phyloP scores from a whole-genome alignment of 2,888 invertebrate genomes.

The Caenorhabditis afra region DNA sequence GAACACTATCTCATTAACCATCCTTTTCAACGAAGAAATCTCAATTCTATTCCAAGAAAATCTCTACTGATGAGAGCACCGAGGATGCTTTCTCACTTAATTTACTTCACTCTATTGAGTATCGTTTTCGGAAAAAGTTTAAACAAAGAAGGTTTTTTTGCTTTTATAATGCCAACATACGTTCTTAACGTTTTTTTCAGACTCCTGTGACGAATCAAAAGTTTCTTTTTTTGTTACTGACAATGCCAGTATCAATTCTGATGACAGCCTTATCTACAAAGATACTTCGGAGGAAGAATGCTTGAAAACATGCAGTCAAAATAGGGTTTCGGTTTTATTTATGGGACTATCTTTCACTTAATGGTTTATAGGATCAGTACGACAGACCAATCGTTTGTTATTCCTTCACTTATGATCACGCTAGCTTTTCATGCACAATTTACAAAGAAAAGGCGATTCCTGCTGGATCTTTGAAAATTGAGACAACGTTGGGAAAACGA shows the following conservation, averaged over 20 bases:
- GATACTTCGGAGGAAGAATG: slow-evolving; percentile 76
- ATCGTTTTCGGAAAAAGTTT: slow-evolving; percentile 13
- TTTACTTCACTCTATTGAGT: background rate
- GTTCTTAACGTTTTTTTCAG: slow-evolving; percentile 13
- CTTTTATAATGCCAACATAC: background rate
- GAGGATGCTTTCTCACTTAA: slow-evolving; percentile 15
- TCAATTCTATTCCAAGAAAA: slow-evolving; percentile 4
- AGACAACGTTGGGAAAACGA: slow-evolving; percentile 64
- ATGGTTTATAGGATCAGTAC: slow-evolving; percentile 67
- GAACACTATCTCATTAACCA: slow-evolving; percentile 44
- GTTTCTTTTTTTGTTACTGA: slow-evolving; percentile 70
- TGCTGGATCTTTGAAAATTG: slow-evolving; percentile 62
- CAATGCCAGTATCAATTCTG: slow-evolving; percentile 60
- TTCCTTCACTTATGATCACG: slow-evolving; percentile 76
- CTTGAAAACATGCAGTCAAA: slow-evolving; percentile 68
- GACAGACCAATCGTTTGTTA: slow-evolving; percentile 68
- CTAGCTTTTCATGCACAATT: slow-evolving; percentile 71
- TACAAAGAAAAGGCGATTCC: slow-evolving; percentile 70
- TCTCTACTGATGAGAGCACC: background rate
- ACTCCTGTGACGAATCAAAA: slow-evolving; percentile 21
- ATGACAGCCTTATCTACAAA: slow-evolving; percentile 65
- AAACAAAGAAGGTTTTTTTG: background rate
- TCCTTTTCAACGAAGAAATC: slow-evolving; percentile 22
- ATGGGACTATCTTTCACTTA: too few species aligned
- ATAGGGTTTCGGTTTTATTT: slow-evolving; percentile 53